phyloP scores from a whole-genome alignment of 2,888 invertebrate species.

The Clanis bilineata region DNA sequence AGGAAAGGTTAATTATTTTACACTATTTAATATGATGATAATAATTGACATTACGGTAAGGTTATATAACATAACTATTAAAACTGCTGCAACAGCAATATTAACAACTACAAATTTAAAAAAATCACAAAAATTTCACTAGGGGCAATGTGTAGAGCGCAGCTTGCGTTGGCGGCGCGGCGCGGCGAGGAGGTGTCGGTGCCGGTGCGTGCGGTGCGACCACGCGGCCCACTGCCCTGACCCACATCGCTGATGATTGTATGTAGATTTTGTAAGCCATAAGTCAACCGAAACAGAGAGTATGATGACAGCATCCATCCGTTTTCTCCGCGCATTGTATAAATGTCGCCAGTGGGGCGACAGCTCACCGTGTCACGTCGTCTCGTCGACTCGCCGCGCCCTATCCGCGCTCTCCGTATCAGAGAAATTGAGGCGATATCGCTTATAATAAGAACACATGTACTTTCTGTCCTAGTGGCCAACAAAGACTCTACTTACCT shows the following conservation, averaged over 20 bases:
- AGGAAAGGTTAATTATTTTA: too few relatives aligned
- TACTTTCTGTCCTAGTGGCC: conserved; percentile 69
- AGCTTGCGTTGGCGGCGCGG: conserved; percentile 16
- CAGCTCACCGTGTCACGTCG: conserved; percentile 37
- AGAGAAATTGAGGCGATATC: conserved; percentile 73
- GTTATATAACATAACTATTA: too few relatives aligned
- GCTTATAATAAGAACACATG: conserved; percentile 58
- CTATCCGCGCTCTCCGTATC: conserved; percentile 35
- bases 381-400: conserved; percentile 52
- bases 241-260: conserved; percentile 75
- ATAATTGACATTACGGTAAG: not conserved
- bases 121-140: too few relatives aligned
- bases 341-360: conserved; percentile 31
- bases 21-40: too few relatives aligned
- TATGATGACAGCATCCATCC: conserved; percentile 72
- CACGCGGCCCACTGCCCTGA: conserved; percentile 74
- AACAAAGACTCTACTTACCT: conserved; percentile 35
- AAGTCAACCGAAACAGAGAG: conserved; percentile 62
- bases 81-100: too few relatives aligned
- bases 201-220: conserved; percentile 34
- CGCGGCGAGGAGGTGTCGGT: too few relatives aligned
- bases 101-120: too few relatives aligned
- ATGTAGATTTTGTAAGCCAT: conserved; percentile 79
- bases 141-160: conserved; percentile 8
- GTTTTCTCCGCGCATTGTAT: conserved; percentile 71